These are phyloP conservation scores for Pherbina coryleti DNA, from an alignment of 2,888 invertebrate species.

Conservation along the genomic window DNA sequence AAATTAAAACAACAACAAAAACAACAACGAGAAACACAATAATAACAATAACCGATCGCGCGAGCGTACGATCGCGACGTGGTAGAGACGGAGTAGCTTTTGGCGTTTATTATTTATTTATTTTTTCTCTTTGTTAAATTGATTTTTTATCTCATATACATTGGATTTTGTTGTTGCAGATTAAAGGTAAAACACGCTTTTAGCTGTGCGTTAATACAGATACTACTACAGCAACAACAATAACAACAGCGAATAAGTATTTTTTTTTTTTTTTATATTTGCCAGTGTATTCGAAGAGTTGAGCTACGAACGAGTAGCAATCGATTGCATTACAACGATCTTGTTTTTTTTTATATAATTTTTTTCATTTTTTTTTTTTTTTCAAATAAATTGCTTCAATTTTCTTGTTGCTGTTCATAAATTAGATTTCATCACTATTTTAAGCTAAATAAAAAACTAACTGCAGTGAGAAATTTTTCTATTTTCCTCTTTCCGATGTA, in stretches of 20 bases:
- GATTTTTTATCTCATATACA: not conserved
- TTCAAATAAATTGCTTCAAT: too few species aligned
- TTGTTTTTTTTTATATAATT: too few species aligned
- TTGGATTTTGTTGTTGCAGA: not conserved
- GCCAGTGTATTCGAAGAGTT: not conserved
- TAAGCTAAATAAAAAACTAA: too few species aligned
- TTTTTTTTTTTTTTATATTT: not conserved
- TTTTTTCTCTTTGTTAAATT: not conserved
- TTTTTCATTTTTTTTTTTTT: too few species aligned
- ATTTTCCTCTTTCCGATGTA: too few species aligned
- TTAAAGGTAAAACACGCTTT: constrained; percentile 12
- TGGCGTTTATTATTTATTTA: not conserved
- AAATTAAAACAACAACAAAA: constrained; percentile 21
- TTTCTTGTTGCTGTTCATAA: too few species aligned
- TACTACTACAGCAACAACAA: constrained; percentile 10
- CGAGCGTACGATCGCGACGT: constrained; percentile 20
- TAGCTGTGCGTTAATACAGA: constrained; percentile 21
- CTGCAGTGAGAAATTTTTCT: too few species aligned
- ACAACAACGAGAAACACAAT: not conserved
- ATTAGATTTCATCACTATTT: too few species aligned
- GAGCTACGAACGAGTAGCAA: not conserved
- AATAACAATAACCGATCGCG: constrained; percentile 14
- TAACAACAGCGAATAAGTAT: constrained; percentile 4
- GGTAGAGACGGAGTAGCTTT: not conserved
- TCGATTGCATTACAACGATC: too few species aligned